Evolutionary conservation across 2,797 vertebrate genomes (phyloP).

Genomic region (Erethizon dorsatum): DNA sequence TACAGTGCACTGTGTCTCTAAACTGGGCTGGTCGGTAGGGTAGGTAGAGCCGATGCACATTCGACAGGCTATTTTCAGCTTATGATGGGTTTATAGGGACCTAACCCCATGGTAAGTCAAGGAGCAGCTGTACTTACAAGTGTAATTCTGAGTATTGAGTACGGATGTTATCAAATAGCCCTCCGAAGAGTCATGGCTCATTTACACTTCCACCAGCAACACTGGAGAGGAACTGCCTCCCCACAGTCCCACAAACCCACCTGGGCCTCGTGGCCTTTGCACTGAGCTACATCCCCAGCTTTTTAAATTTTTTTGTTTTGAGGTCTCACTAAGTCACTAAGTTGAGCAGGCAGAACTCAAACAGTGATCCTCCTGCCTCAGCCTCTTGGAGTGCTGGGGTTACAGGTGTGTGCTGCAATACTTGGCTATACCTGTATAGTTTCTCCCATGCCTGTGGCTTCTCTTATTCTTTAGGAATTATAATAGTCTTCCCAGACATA

Average conservation of each 20-base stretch:
- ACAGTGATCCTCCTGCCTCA: background rate
- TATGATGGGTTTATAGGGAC: background rate
- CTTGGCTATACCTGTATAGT: background rate
- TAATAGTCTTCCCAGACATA: background rate
- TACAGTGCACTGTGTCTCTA: background rate
- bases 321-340: background rate
- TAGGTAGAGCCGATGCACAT: background rate
- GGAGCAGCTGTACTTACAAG: background rate
- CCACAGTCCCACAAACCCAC: background rate
- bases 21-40: no score
- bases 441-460: background rate
- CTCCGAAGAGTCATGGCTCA: background rate
- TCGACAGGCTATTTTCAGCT: background rate
- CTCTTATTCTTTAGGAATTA: background rate
- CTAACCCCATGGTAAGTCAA: background rate
- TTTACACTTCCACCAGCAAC: background rate
- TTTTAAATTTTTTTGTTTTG: background rate
- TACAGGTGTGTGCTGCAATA: background rate
- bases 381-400: background rate
- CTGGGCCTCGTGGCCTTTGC: background rate
- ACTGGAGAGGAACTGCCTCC: background rate
- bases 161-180: background rate
- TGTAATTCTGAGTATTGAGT: background rate
- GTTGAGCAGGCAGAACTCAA: background rate
- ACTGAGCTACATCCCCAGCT: background rate